Conservation (phyloP, 1,140 invertebrate genomes). For the Listronotus bonariensis region DNA sequence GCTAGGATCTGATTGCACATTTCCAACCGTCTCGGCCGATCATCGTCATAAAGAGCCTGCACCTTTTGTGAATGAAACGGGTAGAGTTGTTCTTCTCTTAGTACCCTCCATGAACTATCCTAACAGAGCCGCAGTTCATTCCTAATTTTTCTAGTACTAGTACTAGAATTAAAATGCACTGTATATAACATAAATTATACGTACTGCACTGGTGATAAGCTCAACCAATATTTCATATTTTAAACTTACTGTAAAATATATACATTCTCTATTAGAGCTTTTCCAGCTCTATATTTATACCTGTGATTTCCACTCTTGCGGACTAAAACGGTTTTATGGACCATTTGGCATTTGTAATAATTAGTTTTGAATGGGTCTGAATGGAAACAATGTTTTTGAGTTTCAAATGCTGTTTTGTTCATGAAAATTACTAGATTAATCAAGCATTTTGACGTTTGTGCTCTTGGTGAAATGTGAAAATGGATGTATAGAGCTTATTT, state of each 20-base stretch:
- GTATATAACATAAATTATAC: too few species aligned
- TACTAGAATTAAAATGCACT: too few species aligned
- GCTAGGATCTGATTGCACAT: too few species aligned
- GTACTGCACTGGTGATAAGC: neutral
- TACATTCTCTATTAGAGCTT: conserved; percentile 28
- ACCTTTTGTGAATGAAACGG: too few species aligned
- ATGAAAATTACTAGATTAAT: conserved; percentile 17
- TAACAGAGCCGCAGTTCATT: too few species aligned
- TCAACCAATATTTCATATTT: conserved; percentile 20
- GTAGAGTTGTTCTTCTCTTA: too few species aligned
- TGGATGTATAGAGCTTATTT: too few species aligned
- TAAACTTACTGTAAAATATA: conserved; percentile 8
- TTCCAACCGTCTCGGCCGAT: too few species aligned
- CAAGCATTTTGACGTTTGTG: neutral
- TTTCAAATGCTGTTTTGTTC: conserved; percentile 20
- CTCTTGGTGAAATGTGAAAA: neutral
- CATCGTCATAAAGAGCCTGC: too few species aligned
- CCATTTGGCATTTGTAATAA: conserved; percentile 33
- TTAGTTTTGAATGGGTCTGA: conserved; percentile 27
- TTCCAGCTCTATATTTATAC: conserved; percentile 18
- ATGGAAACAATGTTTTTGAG: conserved; percentile 27
- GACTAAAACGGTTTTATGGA: conserved; percentile 25
- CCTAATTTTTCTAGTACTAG: too few species aligned
- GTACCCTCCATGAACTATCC: too few species aligned
- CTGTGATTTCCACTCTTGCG: conserved; percentile 26